Percentiles rank a stretch among this genome's conserved stretches.
Conservation (phyloP, 1,140 invertebrate genomes). For the Drosophila persimilis region DNA sequence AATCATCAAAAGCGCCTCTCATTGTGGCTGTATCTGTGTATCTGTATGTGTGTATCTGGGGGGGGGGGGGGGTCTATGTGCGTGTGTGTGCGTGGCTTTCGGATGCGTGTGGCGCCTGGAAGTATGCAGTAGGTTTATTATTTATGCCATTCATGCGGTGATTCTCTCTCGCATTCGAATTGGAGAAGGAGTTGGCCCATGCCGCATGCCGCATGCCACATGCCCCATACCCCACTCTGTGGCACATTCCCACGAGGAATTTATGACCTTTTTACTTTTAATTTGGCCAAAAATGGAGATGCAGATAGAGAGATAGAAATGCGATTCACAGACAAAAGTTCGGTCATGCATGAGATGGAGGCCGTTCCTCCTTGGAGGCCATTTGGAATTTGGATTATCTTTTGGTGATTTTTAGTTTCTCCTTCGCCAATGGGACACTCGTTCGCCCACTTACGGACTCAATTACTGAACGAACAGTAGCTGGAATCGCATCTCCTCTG, state of each 20-base stretch:
- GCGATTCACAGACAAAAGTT: background rate
- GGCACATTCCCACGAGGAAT: conserved; percentile 35
- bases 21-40: background rate
- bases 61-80: too few species aligned
- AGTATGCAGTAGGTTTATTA: conserved; percentile 60
- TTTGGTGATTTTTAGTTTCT: conserved; percentile 45
- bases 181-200: background rate
- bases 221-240: conserved; percentile 8
- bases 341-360: conserved; percentile 8
- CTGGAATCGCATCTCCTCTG: background rate
- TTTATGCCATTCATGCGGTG: conserved; percentile 65
- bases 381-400: conserved; percentile 41
- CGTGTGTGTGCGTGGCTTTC: background rate
- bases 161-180: conserved; percentile 38
- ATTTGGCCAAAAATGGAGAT: conserved; percentile 33
- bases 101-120: conserved; percentile 17
- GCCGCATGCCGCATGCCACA: background rate
- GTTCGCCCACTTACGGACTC: conserved; percentile 16
- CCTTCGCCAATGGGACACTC: background rate
- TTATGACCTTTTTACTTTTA: conserved; percentile 67
- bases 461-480: conserved; percentile 15
- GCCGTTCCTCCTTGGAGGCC: conserved; percentile 20
- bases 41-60: background rate
- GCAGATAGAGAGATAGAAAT: conserved; percentile 4
- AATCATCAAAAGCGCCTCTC: conserved; percentile 48